phyloP scores from a whole-genome alignment of 2,113 vertebrate genomes.

The Carassius auratus region DNA sequence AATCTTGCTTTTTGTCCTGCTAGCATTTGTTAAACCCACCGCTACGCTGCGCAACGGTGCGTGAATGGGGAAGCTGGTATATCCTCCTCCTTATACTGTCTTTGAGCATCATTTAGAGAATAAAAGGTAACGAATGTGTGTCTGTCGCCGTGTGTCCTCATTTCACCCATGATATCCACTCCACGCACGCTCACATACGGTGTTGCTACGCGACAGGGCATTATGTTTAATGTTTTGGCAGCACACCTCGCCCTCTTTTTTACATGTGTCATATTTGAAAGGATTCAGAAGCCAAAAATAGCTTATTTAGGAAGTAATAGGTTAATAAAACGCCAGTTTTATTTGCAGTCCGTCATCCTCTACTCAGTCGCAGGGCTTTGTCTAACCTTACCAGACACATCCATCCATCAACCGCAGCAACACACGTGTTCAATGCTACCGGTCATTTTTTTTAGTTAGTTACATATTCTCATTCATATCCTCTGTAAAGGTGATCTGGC shows the following conservation, averaged over 20 bases:
- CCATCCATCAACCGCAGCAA: neutral
- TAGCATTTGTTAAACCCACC: neutral
- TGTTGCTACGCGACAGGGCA: slow-evolving; percentile 11
- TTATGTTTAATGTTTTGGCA: neutral
- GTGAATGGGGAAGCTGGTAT: neutral
- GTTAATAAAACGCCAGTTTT: neutral
- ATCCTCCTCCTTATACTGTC: neutral
- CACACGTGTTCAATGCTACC: neutral
- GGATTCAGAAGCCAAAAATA: neutral
- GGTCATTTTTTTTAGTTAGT: neutral
- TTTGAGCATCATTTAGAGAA: slow-evolving; percentile 8
- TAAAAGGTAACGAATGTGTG: slow-evolving; percentile 24
- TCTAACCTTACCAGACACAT: neutral
- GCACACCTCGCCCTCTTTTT: neutral
- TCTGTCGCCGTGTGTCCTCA: neutral
- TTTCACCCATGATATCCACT: neutral
- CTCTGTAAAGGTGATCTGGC: neutral
- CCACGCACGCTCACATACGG: neutral
- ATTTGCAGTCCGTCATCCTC: neutral
- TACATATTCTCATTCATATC: neutral
- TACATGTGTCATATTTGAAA: neutral
- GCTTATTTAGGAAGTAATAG: neutral
- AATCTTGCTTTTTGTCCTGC: neutral
- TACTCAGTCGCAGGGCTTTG: neutral
- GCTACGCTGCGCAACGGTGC: neutral